Evolutionary conservation across 2,113 vertebrate species (phyloP).

Genomic region (Hydropotes inermis): DNA sequence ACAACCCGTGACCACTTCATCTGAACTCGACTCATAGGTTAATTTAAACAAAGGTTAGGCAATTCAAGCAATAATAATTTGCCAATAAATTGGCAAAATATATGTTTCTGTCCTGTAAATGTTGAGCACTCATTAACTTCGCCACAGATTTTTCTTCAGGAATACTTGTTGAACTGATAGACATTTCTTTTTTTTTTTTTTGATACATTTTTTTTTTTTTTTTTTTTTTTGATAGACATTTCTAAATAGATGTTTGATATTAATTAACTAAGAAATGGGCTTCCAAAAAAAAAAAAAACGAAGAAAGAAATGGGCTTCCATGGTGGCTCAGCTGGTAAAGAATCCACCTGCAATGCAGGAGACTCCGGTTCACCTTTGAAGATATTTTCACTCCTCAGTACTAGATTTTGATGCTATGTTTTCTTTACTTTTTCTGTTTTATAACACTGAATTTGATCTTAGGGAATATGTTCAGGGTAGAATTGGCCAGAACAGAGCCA

Average conservation of each 20-base stretch:
- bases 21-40: neutral
- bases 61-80: slow-evolving; percentile 32
- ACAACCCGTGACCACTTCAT: neutral
- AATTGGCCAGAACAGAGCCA: neutral
- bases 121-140: neutral
- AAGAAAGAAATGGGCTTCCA: neutral
- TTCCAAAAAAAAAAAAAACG: neutral
- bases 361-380: neutral
- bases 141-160: neutral
- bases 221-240: neutral
- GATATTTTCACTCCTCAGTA: neutral
- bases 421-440: slow-evolving; percentile 42
- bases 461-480: neutral
- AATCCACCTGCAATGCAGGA: neutral
- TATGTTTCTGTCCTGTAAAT: slow-evolving; percentile 16
- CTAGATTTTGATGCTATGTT: neutral
- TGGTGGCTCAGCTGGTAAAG: neutral
- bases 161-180: slow-evolving; percentile 23
- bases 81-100: neutral
- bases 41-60: slow-evolving; percentile 20
- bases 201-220: too few relatives aligned
- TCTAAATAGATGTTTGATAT: slow-evolving; percentile 16
- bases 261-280: neutral
- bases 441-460: slow-evolving; percentile 11
- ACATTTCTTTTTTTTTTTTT: neutral